phyloP scores from a whole-genome alignment of 2,113 vertebrate species.

The Trochalopteron elliotii region DNA sequence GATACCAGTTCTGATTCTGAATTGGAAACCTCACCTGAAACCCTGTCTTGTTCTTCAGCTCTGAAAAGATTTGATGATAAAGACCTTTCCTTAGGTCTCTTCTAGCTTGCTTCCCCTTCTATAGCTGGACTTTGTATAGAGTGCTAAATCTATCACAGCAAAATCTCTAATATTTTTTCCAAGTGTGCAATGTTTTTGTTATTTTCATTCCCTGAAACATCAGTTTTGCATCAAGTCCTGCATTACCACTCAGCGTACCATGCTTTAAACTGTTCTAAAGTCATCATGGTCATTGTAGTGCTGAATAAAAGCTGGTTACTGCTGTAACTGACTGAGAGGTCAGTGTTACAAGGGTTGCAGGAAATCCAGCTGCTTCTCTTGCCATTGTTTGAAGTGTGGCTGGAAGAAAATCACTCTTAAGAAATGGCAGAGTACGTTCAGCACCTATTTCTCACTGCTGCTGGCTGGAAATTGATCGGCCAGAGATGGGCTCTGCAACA shows the following conservation, averaged over 20 bases:
- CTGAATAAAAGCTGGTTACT: not conserved
- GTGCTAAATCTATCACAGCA: not conserved
- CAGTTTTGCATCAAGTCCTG: not conserved
- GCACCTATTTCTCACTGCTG: not conserved
- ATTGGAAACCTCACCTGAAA: not conserved
- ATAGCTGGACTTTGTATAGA: not conserved
- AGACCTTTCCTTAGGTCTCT: not conserved
- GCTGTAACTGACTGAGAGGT: not conserved
- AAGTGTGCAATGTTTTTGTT: not conserved
- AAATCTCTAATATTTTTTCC: not conserved
- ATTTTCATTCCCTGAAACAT: not conserved
- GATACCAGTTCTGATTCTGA: not conserved
- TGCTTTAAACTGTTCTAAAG: not conserved
- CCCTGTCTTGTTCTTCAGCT: not conserved
- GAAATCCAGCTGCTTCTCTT: not conserved
- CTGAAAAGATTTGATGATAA: not conserved
- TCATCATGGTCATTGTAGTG: fast-evolving
- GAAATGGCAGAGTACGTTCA: not conserved
- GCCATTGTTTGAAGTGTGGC: not conserved
- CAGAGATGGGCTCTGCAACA: fast-evolving
- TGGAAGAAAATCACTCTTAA: not conserved
- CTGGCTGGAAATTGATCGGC: not conserved
- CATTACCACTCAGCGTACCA: not conserved
- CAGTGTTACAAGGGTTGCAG: not conserved
- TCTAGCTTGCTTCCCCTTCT: not conserved